phyloP scores from a whole-genome alignment of 2,113 vertebrate species.

The Alosa alosa region DNA sequence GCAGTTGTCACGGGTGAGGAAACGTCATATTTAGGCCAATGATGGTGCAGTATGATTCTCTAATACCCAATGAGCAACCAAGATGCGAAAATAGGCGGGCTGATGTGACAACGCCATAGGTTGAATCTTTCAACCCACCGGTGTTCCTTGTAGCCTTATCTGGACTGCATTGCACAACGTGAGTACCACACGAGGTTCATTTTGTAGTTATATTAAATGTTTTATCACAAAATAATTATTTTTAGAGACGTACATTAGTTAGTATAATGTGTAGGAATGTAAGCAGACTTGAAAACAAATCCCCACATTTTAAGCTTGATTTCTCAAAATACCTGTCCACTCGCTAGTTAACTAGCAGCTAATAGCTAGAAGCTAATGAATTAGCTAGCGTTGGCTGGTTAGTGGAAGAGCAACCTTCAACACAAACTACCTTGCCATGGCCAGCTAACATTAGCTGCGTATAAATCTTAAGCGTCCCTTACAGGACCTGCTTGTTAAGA shows the following conservation, averaged over 20 bases:
- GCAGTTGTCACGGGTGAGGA: background rate
- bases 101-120: slow-evolving; percentile 48
- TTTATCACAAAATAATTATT: background rate
- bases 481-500: background rate
- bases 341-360: slow-evolving; percentile 55
- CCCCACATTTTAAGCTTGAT: background rate
- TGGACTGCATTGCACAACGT: slow-evolving; percentile 53
- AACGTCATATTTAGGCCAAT: background rate
- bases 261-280: background rate
- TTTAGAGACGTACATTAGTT: background rate
- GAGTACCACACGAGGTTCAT: slow-evolving; percentile 48
- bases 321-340: slow-evolving; percentile 49
- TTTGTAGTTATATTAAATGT: slow-evolving; percentile 3
- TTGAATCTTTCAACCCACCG: slow-evolving; percentile 45
- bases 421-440: slow-evolving; percentile 19
- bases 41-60: background rate
- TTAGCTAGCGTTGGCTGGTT: slow-evolving; percentile 27
- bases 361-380: slow-evolving; percentile 49
- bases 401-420: slow-evolving; percentile 6
- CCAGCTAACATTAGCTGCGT: slow-evolving; percentile 29
- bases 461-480: background rate
- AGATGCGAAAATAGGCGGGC: slow-evolving; percentile 49
- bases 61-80: background rate
- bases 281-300: background rate
- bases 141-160: slow-evolving; percentile 40